Conservation (phyloP, 2,113 vertebrate species). For the Brachionichthys hirsutus region DNA sequence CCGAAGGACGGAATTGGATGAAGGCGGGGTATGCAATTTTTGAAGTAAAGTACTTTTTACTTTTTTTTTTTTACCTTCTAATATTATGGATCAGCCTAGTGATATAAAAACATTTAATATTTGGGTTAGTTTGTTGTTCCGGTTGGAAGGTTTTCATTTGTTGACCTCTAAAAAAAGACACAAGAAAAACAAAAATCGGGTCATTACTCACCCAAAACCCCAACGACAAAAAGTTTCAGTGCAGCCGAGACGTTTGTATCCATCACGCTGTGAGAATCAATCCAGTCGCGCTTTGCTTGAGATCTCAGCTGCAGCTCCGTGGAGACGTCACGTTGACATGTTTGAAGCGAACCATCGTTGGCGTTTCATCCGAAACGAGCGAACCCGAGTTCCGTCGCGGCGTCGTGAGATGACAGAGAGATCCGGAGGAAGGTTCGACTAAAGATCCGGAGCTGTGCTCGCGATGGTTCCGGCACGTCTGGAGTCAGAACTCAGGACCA, state of each 20-base stretch:
- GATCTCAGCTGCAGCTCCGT: conserved; percentile 64
- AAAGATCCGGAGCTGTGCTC: not conserved
- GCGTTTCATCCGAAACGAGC: conserved; percentile 29
- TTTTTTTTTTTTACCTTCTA: no score
- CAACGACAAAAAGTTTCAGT: conserved; percentile 71
- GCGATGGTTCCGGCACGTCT: conserved; percentile 19
- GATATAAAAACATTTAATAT: no score
- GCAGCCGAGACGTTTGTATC: conserved; percentile 60
- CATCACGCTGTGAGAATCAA: conserved; percentile 63
- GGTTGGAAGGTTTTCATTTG: not conserved
- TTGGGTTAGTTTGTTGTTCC: no score
- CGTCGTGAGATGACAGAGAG: not conserved
- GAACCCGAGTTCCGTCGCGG: not conserved
- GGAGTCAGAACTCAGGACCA: conserved; percentile 52
- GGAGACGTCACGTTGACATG: conserved; percentile 5
- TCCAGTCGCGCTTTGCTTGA: conserved; percentile 36
- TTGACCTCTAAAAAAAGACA: not conserved
- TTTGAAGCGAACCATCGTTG: conserved; percentile 62
- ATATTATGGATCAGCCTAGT: no score
- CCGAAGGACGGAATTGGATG: no score
- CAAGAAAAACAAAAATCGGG: not conserved
- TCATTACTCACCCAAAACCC: conserved; percentile 68
- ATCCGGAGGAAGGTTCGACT: not conserved
- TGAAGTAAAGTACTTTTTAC: no score
- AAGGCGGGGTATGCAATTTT: no score